Percentiles rank a stretch among this genome's conserved stretches.
Conservation (phyloP, 2,797 vertebrate genomes). For the Euthynnus affinis region DNA sequence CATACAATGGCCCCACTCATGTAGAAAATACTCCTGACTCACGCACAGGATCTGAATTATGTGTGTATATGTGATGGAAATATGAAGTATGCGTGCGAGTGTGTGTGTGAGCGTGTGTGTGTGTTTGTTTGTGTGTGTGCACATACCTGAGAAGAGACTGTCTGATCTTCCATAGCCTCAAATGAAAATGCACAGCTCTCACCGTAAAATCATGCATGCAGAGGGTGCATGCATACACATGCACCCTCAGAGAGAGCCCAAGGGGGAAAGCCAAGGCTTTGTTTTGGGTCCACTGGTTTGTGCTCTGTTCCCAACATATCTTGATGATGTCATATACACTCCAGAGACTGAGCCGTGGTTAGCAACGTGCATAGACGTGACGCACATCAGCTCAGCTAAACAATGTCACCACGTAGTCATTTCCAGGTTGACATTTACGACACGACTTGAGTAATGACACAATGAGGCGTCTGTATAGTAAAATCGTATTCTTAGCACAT, state of each 20-base stretch:
- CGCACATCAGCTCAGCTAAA: slow-evolving; percentile 31
- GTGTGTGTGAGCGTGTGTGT: neutral
- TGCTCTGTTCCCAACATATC: slow-evolving; percentile 33
- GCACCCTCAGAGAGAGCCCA: slow-evolving; percentile 7
- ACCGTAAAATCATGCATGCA: slow-evolving; percentile 6
- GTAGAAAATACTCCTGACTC: slow-evolving; percentile 43
- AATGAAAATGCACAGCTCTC: slow-evolving; percentile 23
- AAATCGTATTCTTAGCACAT: slow-evolving; percentile 35
- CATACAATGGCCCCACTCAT: slow-evolving; percentile 52
- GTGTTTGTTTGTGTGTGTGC: slow-evolving; percentile 15
- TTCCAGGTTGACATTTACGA: slow-evolving; percentile 67
- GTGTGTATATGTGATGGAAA: slow-evolving; percentile 35
- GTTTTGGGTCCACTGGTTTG: slow-evolving; percentile 27
- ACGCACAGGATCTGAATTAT: slow-evolving; percentile 33
- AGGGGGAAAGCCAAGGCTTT: slow-evolving; percentile 47
- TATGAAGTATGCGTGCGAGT: neutral
- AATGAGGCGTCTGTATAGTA: slow-evolving; percentile 37
- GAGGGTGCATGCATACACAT: slow-evolving; percentile 13
- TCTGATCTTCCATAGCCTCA: slow-evolving; percentile 19
- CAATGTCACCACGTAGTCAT: slow-evolving; percentile 59
- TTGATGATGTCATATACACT: slow-evolving; percentile 51
- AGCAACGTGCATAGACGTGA: slow-evolving; percentile 55
- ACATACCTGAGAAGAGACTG: slow-evolving; percentile 13
- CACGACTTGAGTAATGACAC: slow-evolving; percentile 36
- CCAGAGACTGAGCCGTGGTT: slow-evolving; percentile 29